These are phyloP conservation scores for Eupithecia vulgata DNA, from an alignment of 2,888 invertebrate genomes.

Conservation along the genomic window DNA sequence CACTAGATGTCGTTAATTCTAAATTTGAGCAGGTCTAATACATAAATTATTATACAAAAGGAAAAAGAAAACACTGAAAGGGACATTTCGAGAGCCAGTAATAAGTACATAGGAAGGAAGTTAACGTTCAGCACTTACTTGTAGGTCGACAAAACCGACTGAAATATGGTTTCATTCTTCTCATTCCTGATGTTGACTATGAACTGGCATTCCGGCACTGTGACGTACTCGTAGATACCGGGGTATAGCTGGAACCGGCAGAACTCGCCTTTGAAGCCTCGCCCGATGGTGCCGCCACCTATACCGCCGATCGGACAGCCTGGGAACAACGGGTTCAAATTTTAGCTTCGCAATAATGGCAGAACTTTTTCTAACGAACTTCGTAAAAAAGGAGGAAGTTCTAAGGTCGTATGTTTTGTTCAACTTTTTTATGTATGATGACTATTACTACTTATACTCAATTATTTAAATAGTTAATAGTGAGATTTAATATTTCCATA, in stretches of 20 bases:
- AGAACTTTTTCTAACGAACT: too few relatives aligned
- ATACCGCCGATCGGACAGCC: slow-evolving; percentile 86
- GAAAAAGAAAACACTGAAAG: not conserved
- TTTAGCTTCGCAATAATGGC: too few relatives aligned
- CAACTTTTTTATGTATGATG: too few relatives aligned
- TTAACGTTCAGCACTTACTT: slow-evolving; percentile 78
- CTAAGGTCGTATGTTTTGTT: too few relatives aligned
- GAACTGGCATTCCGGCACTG: slow-evolving; percentile 94
- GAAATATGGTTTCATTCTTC: slow-evolving; percentile 88
- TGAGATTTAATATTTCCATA: too few relatives aligned
- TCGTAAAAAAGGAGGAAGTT: too few relatives aligned
- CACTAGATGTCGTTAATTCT: too few relatives aligned
- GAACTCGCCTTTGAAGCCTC: slow-evolving; percentile 96
- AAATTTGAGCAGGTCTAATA: too few relatives aligned
- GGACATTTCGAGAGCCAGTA: too few relatives aligned
- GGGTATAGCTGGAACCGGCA: slow-evolving; percentile 95
- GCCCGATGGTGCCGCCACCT: slow-evolving; percentile 89
- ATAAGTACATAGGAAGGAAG: not conserved
- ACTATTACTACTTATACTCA: too few relatives aligned
- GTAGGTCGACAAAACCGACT: slow-evolving; percentile 90
- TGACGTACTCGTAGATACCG: slow-evolving; percentile 93
- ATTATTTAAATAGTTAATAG: too few relatives aligned
- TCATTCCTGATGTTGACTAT: slow-evolving; percentile 92
- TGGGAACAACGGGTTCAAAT: slow-evolving; percentile 61
- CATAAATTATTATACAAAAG: not conserved